phyloP scores from a whole-genome alignment of 2,797 vertebrate genomes.

The Schizopygopsis pylzovi region DNA sequence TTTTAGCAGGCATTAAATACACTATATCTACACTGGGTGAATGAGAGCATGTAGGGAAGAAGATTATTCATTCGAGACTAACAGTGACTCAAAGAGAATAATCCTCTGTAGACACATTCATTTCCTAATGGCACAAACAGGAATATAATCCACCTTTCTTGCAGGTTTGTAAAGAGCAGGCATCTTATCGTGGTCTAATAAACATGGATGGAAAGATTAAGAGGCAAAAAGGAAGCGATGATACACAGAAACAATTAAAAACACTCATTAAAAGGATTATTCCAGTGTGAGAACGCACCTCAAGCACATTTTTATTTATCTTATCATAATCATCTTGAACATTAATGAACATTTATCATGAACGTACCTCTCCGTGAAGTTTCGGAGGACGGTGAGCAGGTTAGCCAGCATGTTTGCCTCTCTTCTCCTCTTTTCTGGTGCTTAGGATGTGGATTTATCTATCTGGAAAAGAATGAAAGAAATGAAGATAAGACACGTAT shows the following conservation, averaged over 20 bases:
- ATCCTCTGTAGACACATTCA: conserved; percentile 36
- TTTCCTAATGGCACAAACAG: conserved; percentile 16
- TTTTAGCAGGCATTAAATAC: conserved; percentile 34
- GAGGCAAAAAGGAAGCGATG: background rate
- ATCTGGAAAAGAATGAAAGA: conserved; percentile 11
- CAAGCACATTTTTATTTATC: background rate
- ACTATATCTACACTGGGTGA: conserved; percentile 24
- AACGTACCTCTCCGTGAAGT: conserved; percentile 49
- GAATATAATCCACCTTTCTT: conserved; percentile 28
- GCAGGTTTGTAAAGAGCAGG: conserved; percentile 4
- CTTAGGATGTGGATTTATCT: background rate
- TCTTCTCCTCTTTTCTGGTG: background rate
- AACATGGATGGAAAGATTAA: conserved; percentile 25
- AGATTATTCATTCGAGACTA: conserved; percentile 43
- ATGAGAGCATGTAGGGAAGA: conserved; percentile 25
- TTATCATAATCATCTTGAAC: background rate
- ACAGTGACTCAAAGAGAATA: conserved; percentile 26
- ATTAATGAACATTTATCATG: background rate
- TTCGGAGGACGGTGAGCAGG: conserved; percentile 35
- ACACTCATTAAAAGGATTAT: background rate
- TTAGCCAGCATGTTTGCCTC: conserved; percentile 37
- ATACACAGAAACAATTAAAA: background rate
- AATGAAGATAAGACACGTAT: background rate
- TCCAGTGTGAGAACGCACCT: background rate
- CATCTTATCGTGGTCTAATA: background rate